phyloP scores from a whole-genome alignment of 2,113 vertebrate species.

The Progne subis region DNA sequence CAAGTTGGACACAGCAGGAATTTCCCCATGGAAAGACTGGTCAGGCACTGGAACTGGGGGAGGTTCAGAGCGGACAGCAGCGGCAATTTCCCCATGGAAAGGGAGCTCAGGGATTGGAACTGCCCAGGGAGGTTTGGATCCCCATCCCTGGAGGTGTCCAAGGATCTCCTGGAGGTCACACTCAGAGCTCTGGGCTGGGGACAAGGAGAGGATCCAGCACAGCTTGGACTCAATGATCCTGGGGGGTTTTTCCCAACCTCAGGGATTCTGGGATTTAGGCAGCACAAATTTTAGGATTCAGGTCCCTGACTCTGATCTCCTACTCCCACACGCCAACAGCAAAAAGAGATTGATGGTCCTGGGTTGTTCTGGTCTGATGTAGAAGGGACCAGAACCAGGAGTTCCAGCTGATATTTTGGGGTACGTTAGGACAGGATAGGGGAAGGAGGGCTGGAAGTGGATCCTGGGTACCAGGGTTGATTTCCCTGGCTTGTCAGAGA shows the following conservation, averaged over 20 bases:
- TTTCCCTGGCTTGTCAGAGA: neutral
- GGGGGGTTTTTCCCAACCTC: fast-evolving
- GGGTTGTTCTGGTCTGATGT: no score
- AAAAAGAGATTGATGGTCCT: neutral
- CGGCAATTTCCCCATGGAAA: no score
- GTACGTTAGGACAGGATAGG: neutral
- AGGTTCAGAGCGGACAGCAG: fast-evolving
- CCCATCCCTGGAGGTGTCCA: neutral
- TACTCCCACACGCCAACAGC: fast-evolving
- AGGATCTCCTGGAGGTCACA: fast-evolving
- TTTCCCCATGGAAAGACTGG: no score
- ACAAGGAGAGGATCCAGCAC: fast-evolving
- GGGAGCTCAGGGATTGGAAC: neutral
- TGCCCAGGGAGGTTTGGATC: neutral
- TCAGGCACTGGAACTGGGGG: neutral
- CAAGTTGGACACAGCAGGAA: no score
- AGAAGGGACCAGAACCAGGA: neutral
- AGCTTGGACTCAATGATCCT: fast-evolving
- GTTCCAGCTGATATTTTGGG: neutral
- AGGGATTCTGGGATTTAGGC: neutral
- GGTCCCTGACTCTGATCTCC: neutral
- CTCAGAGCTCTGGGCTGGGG: fast-evolving
- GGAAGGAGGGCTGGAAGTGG: neutral
- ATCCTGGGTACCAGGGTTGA: neutral
- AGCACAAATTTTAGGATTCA: neutral